phyloP scores from a whole-genome alignment of 2,888 invertebrate species.

The Polietes domitor region DNA sequence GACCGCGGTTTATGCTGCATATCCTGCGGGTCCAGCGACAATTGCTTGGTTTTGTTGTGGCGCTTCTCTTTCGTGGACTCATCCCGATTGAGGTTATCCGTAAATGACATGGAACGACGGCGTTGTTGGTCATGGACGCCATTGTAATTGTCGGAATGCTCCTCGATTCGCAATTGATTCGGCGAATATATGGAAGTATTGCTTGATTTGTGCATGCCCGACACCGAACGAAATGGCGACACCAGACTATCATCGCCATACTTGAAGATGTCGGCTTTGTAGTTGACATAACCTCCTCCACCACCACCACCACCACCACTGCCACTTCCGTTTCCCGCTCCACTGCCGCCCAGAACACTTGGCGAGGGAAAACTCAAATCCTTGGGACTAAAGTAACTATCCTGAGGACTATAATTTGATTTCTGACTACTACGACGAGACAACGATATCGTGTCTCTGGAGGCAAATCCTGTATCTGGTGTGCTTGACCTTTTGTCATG shows the following conservation, averaged over 20 bases:
- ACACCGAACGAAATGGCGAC: slow-evolving; percentile 76
- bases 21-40: slow-evolving; percentile 20
- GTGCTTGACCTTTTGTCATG: slow-evolving; percentile 80
- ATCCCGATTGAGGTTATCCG: slow-evolving; percentile 80
- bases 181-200: slow-evolving; percentile 76
- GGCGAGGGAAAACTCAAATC: slow-evolving; percentile 71
- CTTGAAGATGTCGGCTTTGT: slow-evolving; percentile 71
- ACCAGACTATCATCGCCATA: slow-evolving; percentile 70
- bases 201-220: slow-evolving; percentile 72
- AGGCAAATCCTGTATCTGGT: slow-evolving; percentile 80
- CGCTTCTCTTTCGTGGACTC: slow-evolving; percentile 72
- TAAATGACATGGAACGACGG: slow-evolving; percentile 82
- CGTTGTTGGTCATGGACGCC: slow-evolving; percentile 72
- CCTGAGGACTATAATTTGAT: slow-evolving; percentile 80
- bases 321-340: slow-evolving; percentile 51
- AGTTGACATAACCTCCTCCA: slow-evolving; percentile 70
- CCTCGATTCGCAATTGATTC: slow-evolving; percentile 61
- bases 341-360: slow-evolving; percentile 61
- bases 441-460: slow-evolving; percentile 80
- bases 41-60: slow-evolving; percentile 47
- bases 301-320: slow-evolving; percentile 53
- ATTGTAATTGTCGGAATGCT: slow-evolving; percentile 55
- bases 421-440: slow-evolving; percentile 81
- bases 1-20: slow-evolving; percentile 50
- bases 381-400: slow-evolving; percentile 75